Evolutionary conservation across 2,888 invertebrate genomes (phyloP).

Genomic region (Carabus problematicus): DNA sequence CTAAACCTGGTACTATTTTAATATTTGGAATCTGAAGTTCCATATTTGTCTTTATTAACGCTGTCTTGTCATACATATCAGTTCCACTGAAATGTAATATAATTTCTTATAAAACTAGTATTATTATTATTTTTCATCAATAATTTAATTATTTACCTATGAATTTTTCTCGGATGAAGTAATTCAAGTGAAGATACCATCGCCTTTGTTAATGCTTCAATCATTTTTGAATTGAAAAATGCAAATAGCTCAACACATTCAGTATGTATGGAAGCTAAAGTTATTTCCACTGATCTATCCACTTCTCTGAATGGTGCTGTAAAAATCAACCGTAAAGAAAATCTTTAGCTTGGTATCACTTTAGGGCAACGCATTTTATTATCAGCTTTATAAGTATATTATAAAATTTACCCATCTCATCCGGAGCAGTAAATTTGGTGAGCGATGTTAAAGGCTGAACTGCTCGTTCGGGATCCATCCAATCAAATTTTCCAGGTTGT

Average conservation of each 20-base stretch:
- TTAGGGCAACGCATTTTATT: background rate
- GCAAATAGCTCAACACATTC: conserved; percentile 84
- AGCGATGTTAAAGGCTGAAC: conserved; percentile 68
- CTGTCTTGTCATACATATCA: conserved; percentile 62
- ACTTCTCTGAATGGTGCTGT: conserved; percentile 69
- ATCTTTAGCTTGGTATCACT: conserved; percentile 15
- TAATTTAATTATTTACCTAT: conserved; percentile 50
- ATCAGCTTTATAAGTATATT: conserved; percentile 1
- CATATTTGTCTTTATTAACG: conserved; percentile 70
- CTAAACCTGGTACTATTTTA: conserved; percentile 68
- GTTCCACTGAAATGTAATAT: conserved; percentile 56
- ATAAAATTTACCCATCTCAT: conserved; percentile 63
- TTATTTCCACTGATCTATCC: conserved; percentile 67
- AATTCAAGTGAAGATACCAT: conserved; percentile 77
- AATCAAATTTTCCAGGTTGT: conserved; percentile 67
- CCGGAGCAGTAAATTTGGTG: conserved; percentile 63
- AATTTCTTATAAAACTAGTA: background rate
- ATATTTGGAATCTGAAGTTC: conserved; percentile 71
- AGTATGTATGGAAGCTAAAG: conserved; percentile 67
- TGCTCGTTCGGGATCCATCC: conserved; percentile 70
- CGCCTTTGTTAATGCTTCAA: conserved; percentile 76
- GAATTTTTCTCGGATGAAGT: conserved; percentile 61
- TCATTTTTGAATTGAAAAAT: conserved; percentile 77
- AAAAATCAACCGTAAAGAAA: conserved; percentile 4
- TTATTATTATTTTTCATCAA: no score